Evolutionary conservation across 2,113 vertebrate species (phyloP).

Genomic region (Melozone crissalis): DNA sequence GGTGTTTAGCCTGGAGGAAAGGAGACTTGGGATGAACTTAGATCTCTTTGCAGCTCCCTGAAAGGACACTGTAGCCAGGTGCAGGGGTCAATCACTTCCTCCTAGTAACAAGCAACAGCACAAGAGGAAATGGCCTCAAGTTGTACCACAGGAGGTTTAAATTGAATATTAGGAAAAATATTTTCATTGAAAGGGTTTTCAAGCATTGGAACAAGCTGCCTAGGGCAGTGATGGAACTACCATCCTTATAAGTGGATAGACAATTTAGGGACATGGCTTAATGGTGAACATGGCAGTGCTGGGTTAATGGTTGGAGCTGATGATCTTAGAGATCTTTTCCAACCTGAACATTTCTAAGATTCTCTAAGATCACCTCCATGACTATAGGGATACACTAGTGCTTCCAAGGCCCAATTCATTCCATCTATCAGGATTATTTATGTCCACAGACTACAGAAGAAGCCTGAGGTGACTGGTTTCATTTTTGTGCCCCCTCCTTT

Average conservation of each 20-base stretch:
- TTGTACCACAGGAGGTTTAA: not conserved
- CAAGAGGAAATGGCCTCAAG: not conserved
- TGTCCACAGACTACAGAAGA: not conserved
- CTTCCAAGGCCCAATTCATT: not conserved
- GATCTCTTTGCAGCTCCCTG: not conserved
- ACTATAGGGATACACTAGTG: not conserved
- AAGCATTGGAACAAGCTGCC: not conserved
- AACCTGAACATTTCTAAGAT: accelerated
- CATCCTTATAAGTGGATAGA: not conserved
- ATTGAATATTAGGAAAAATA: not conserved
- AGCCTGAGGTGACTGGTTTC: not conserved
- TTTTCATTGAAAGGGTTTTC: not conserved
- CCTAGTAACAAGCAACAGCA: not conserved
- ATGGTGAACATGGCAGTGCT: accelerated
- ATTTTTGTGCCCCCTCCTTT: not conserved
- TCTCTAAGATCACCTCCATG: not conserved
- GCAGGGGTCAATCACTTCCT: accelerated
- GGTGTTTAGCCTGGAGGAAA: not conserved
- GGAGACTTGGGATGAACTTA: not conserved
- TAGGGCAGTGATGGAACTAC: not conserved
- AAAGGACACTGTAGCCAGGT: not conserved
- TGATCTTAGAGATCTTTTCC: not conserved
- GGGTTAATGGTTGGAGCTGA: not conserved
- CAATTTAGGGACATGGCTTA: not conserved
- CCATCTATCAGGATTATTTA: not conserved